Evolutionary conservation across 2,113 vertebrate species (phyloP).

Genomic region (Colinus virginianus): DNA sequence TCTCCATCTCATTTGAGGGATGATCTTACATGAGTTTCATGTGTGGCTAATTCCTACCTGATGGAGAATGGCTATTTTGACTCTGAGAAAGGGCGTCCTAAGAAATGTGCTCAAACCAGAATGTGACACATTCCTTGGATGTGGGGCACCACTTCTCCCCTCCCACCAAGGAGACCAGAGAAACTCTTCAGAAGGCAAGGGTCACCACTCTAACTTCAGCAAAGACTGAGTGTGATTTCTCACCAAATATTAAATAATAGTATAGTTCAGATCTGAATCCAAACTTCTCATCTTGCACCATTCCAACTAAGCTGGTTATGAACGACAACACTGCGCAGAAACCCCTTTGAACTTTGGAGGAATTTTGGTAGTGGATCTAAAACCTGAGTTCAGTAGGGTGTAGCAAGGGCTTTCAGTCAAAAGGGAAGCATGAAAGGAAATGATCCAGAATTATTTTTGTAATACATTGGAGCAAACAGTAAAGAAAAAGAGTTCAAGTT

Average conservation of each 20-base stretch:
- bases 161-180: background rate
- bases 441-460: slow-evolving; percentile 31
- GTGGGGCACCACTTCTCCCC: background rate
- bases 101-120: background rate
- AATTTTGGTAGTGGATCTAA: slow-evolving; percentile 69
- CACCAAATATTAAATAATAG: slow-evolving; percentile 50
- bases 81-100: background rate
- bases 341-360: slow-evolving; percentile 62
- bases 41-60: background rate
- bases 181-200: slow-evolving; percentile 20
- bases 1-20: background rate
- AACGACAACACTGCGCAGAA: background rate
- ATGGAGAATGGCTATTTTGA: background rate
- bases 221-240: background rate
- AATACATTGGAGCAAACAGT: slow-evolving; percentile 32
- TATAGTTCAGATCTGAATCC: slow-evolving; percentile 44
- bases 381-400: slow-evolving; percentile 25
- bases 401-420: slow-evolving; percentile 37
- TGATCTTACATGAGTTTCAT: background rate
- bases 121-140: background rate
- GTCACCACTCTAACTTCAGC: background rate
- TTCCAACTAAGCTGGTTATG: slow-evolving; percentile 56
- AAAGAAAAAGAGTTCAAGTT: slow-evolving; percentile 27
- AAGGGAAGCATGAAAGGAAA: slow-evolving; percentile 55
- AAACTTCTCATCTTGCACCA: slow-evolving; percentile 64